Evolutionary conservation across 2,888 invertebrate species (phyloP).

Genomic region (Archips crataeganus): DNA sequence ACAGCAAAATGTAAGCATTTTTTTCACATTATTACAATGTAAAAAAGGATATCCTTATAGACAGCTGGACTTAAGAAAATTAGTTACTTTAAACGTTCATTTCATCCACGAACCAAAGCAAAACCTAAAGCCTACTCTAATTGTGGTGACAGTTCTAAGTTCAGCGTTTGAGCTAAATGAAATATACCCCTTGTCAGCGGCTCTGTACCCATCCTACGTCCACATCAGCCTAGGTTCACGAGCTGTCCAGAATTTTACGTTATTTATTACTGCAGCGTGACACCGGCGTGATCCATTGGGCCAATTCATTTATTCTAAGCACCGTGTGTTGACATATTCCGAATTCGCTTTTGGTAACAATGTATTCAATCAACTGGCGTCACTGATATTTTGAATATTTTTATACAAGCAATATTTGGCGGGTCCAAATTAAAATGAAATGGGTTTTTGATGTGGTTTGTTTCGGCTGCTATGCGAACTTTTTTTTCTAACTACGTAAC

Average conservation of each 20-base stretch:
- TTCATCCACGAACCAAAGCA: too few relatives aligned
- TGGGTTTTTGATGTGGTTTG: slow-evolving; percentile 22
- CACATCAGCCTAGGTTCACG: slow-evolving; percentile 26
- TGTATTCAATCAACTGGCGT: slow-evolving; percentile 48
- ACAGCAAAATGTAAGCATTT: too few relatives aligned
- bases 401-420: slow-evolving; percentile 34
- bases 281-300: slow-evolving; percentile 62
- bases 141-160: neutral
- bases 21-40: too few relatives aligned
- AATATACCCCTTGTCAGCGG: slow-evolving; percentile 2
- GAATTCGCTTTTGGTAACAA: slow-evolving; percentile 49
- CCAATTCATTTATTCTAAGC: slow-evolving; percentile 61
- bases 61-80: too few relatives aligned
- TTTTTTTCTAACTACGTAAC: neutral
- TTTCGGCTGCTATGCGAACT: neutral
- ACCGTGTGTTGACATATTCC: slow-evolving; percentile 58
- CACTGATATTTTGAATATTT: slow-evolving; percentile 41
- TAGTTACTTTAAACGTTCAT: too few relatives aligned
- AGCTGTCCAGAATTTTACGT: slow-evolving; percentile 51
- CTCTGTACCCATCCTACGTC: slow-evolving; percentile 3
- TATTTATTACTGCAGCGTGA: slow-evolving; percentile 61
- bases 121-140: neutral
- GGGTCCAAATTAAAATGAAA: slow-evolving; percentile 27
- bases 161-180: neutral
- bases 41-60: too few relatives aligned